Conservation (phyloP, 2,797 vertebrate genomes). For the Enteromius afrohamiltoni region DNA sequence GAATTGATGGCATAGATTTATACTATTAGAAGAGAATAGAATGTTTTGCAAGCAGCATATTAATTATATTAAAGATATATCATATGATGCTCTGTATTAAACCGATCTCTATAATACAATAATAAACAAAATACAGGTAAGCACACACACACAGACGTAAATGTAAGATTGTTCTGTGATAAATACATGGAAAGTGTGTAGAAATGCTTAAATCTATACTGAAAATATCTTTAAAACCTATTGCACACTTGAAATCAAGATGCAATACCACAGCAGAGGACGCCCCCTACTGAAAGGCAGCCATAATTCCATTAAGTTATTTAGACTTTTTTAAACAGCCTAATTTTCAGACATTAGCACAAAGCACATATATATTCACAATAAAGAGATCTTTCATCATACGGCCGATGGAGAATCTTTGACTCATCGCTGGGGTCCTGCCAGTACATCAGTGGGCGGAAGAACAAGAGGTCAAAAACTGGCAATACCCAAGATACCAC, state of each 20-base stretch:
- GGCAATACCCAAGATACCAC: slow-evolving; percentile 17
- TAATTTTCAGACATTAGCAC: neutral
- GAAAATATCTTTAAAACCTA: neutral
- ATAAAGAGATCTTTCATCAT: slow-evolving; percentile 41
- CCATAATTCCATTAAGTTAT: neutral
- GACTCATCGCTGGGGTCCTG: slow-evolving; percentile 34
- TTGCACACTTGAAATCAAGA: neutral
- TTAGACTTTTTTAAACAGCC: neutral
- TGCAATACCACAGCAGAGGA: slow-evolving; percentile 7
- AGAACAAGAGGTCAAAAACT: slow-evolving; percentile 25
- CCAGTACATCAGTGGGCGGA: slow-evolving; percentile 39
- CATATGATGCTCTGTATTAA: neutral
- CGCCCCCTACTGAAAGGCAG: slow-evolving; percentile 48
- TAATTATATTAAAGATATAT: neutral
- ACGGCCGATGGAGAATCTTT: slow-evolving; percentile 17
- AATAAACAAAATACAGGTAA: neutral
- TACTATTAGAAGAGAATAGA: neutral
- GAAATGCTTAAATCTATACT: neutral
- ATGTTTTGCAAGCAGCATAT: neutral
- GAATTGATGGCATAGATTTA: too few relatives aligned
- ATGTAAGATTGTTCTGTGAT: neutral
- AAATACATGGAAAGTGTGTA: neutral
- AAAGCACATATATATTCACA: slow-evolving; percentile 11
- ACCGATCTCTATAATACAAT: neutral
- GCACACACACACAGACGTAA: neutral